Conservation (phyloP, 2,888 invertebrate species). For the Malthinus flaveolus region DNA sequence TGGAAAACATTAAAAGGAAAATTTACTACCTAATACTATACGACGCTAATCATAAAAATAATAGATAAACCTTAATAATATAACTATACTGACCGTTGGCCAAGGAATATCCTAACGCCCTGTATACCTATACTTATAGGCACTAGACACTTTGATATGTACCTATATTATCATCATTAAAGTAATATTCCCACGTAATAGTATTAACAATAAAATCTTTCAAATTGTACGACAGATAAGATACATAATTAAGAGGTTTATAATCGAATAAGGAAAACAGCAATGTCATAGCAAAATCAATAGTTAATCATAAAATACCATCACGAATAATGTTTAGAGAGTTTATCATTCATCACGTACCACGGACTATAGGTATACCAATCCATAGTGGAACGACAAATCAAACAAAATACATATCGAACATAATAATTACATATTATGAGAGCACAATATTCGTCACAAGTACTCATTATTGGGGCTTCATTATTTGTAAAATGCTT, state of each 20-base stretch:
- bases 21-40: no score
- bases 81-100: no score
- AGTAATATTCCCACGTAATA: not conserved
- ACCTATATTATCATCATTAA: not conserved
- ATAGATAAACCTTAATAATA: no score
- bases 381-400: slow-evolving; percentile 13
- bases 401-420: slow-evolving; percentile 12
- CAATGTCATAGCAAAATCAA: slow-evolving; percentile 22
- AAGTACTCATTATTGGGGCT: slow-evolving; percentile 35
- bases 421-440: slow-evolving; percentile 25
- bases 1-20: no score
- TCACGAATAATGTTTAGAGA: slow-evolving; percentile 20
- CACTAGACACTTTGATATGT: no score
- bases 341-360: slow-evolving; percentile 20
- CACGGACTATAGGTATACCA: no score
- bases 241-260: slow-evolving; percentile 21
- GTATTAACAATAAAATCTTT: slow-evolving; percentile 1
- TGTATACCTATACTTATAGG: no score
- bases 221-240: not conserved
- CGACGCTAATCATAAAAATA: no score
- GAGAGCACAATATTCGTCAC: slow-evolving; percentile 22
- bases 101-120: no score
- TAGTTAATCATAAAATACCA: slow-evolving; percentile 26
- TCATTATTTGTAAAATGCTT: slow-evolving; percentile 50
- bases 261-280: slow-evolving; percentile 9